These are phyloP conservation scores for Phalera bucephala DNA, from an alignment of 2,888 invertebrate species.

Conservation along the genomic window DNA sequence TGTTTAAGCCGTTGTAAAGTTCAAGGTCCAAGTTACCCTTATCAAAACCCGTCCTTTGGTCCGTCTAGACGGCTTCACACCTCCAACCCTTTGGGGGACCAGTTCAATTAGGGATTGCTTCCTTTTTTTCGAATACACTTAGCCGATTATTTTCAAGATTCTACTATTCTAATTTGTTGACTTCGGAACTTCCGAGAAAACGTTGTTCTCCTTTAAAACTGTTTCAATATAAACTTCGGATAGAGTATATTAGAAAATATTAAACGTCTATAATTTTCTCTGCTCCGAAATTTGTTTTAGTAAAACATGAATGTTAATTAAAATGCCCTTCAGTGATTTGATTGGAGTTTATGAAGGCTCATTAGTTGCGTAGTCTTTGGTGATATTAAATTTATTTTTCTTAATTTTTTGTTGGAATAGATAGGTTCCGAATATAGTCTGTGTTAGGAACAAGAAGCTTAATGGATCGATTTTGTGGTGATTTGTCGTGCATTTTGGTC, in stretches of 20 bases:
- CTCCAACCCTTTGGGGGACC: conserved; percentile 72
- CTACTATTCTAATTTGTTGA: conserved; percentile 12
- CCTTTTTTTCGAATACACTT: conserved; percentile 29
- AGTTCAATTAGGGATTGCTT: conserved; percentile 64
- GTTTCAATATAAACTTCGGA: conserved; percentile 18
- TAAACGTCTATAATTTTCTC: conserved; percentile 20
- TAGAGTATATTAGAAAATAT: conserved; percentile 21
- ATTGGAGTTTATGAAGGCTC: conserved; percentile 37
- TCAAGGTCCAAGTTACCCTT: conserved; percentile 79
- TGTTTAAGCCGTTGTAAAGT: conserved; percentile 75
- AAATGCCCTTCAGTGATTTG: conserved; percentile 33
- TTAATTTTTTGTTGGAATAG: neutral
- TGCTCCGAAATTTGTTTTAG: conserved; percentile 20
- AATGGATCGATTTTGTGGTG: neutral
- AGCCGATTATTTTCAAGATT: conserved; percentile 16
- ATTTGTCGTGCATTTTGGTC: neutral
- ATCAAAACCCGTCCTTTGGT: conserved; percentile 75
- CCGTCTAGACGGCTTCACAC: conserved; percentile 80
- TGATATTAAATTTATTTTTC: conserved; percentile 16
- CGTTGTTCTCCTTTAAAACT: neutral
- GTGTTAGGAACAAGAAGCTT: neutral
- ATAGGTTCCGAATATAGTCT: no score
- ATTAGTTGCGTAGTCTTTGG: conserved; percentile 23
- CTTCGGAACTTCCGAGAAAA: conserved; percentile 12
- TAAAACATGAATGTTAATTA: conserved; percentile 33